Evolutionary conservation across 2,888 invertebrate genomes (phyloP), one percentile per base, ranked within the genome.

Genomic region (Penaeus monodon): DNA sequence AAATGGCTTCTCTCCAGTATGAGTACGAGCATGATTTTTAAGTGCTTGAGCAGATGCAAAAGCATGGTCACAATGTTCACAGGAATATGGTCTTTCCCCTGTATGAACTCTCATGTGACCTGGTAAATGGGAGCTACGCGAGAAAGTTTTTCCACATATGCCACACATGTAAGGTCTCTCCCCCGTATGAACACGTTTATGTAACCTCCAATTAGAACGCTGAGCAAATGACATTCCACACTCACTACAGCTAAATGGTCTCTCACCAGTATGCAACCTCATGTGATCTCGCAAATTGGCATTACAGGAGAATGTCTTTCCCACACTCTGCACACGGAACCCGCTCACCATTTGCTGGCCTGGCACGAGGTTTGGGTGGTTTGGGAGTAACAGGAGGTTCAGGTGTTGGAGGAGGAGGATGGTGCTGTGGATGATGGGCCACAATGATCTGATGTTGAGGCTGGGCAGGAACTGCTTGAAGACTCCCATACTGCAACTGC

Each of bases 171-270:
- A 90, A 73, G 90, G 90, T 63, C 88, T 84, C 66, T 90, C 90
- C 29, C 90, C 90, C n/a, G 90, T 90, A 77, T 90, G 90, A n/a
- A 90, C 90, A 49, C 90, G 83, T 77, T 90, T 90, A 57, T 90
- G 90, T 66, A 90, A 74, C 33, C 90, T 80, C 90, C 90, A 90
- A 66, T 90, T 90, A 10, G 90, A 90, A 20, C 90, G 77, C 80
- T 90, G 90, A 76, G 90, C 90, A 87, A 90, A 90, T n/a, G 87
- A 81, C 90, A 90, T 90, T n/a, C 85, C 88, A 83, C 90, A 90
- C 63, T 90, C 90, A 44, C 81, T 74, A 85, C 90, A 90, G 27
- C 78, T 76, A 78, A 90, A 90, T 14, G 90, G 90, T 57, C 88
- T 84, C 65, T 90, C 90, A 33, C 90, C 90, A 20, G 90, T 88